phyloP scores from a whole-genome alignment of 2,797 vertebrate genomes.

The Eutrigla gurnardus region DNA sequence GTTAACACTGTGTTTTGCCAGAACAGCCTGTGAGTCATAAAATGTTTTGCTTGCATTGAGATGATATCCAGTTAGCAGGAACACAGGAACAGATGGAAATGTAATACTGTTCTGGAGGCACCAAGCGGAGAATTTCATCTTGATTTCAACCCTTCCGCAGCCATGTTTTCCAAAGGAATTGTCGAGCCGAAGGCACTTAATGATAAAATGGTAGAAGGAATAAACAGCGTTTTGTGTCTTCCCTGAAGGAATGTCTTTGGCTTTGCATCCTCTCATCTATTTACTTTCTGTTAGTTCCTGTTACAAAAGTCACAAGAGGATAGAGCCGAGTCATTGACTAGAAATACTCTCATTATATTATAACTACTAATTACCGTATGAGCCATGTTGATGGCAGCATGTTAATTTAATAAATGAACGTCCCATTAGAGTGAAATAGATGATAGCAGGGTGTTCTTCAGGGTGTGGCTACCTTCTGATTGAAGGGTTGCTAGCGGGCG shows the following conservation, averaged over 20 bases:
- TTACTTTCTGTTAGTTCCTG: slow-evolving; percentile 33
- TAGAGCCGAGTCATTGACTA: slow-evolving; percentile 26
- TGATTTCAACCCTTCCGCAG: slow-evolving; percentile 10
- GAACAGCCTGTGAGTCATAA: slow-evolving; percentile 43
- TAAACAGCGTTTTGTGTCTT: background rate
- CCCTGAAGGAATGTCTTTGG: slow-evolving; percentile 1
- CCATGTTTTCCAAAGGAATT: slow-evolving; percentile 20
- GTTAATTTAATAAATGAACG: no score
- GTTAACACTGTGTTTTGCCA: slow-evolving; percentile 25
- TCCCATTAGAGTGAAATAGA: background rate
- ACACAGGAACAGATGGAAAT: slow-evolving; percentile 38
- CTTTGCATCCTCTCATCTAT: background rate
- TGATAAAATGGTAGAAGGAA: slow-evolving; percentile 10
- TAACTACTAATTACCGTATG: slow-evolving; percentile 7
- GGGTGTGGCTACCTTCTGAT: background rate
- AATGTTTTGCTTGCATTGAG: slow-evolving; percentile 31
- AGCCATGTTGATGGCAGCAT: background rate
- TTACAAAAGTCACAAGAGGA: slow-evolving; percentile 32
- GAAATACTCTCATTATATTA: slow-evolving; percentile 20
- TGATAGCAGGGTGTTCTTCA: slow-evolving; percentile 1
- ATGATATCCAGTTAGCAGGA: slow-evolving; percentile 16
- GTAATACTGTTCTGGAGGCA: slow-evolving; percentile 11
- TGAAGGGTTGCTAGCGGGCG: no score
- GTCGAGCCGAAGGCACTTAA: background rate
- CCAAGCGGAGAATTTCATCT: slow-evolving; percentile 8